Conservation (phyloP, 2,888 invertebrate genomes). For the Rhingia rostrata region DNA sequence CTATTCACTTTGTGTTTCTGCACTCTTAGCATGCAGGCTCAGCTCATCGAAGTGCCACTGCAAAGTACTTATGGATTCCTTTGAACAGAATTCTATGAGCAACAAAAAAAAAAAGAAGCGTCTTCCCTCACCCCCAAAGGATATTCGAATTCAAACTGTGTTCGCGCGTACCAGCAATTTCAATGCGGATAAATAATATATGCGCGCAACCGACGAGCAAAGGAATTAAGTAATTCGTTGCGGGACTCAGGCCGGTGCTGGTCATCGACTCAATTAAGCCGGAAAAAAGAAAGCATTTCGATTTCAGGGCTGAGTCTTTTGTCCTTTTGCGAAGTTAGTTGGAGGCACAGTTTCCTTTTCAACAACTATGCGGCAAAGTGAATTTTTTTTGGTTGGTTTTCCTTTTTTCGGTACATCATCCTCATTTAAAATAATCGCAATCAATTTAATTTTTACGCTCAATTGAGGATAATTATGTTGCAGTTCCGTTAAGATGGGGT, state of each 20-base stretch:
- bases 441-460: slow-evolving; percentile 73
- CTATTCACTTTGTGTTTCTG: slow-evolving; percentile 66
- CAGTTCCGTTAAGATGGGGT: slow-evolving; percentile 34
- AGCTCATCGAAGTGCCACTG: slow-evolving; percentile 69
- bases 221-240: slow-evolving; percentile 65
- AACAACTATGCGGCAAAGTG: slow-evolving; percentile 50
- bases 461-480: slow-evolving; percentile 74
- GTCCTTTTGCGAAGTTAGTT: slow-evolving; percentile 62
- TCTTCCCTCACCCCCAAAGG: slow-evolving; percentile 19
- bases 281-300: slow-evolving; percentile 34
- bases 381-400: background rate
- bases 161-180: slow-evolving; percentile 55
- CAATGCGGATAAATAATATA: slow-evolving; percentile 67
- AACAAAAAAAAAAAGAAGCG: slow-evolving; percentile 30
- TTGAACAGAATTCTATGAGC: slow-evolving; percentile 28
- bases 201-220: slow-evolving; percentile 31
- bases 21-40: slow-evolving; percentile 20
- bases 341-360: slow-evolving; percentile 24
- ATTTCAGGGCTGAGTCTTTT: slow-evolving; percentile 55
- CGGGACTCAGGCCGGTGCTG: slow-evolving; percentile 37
- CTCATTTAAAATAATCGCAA: slow-evolving; percentile 72
- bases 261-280: slow-evolving; percentile 70
- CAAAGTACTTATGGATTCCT: slow-evolving; percentile 68
- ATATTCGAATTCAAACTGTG: slow-evolving; percentile 23
- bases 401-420: slow-evolving; percentile 33